phyloP scores from a whole-genome alignment of 2,797 vertebrate species.

The Dipus sagitta region DNA sequence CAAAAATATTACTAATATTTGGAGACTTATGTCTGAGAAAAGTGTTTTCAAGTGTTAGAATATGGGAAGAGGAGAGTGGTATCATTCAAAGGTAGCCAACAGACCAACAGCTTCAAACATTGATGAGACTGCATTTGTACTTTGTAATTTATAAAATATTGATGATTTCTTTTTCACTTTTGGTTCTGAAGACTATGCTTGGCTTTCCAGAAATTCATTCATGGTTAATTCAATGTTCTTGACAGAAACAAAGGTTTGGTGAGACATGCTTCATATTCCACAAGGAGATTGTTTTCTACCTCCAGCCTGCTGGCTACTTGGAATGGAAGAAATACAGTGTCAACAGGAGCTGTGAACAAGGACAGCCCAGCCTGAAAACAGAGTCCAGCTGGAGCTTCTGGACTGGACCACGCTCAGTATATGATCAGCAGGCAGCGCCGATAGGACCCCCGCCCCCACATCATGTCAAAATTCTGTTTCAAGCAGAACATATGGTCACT shows the following conservation, averaged over 20 bases:
- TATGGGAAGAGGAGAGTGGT: neutral
- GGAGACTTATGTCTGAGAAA: conserved; percentile 29
- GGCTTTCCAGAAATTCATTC: conserved; percentile 41
- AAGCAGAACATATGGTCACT: neutral
- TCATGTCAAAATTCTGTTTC: conserved; percentile 21
- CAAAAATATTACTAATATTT: conserved; percentile 53
- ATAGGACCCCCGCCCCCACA: neutral
- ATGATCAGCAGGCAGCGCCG: neutral
- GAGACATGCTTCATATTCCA: conserved; percentile 39
- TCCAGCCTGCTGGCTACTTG: conserved; percentile 42
- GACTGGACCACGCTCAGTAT: neutral
- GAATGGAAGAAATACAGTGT: conserved; percentile 32
- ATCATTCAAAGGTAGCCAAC: neutral
- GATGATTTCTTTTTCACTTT: conserved; percentile 31
- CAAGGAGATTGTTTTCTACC: conserved; percentile 49
- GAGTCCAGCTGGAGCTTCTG: neutral
- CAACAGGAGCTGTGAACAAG: neutral
- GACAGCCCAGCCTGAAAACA: neutral
- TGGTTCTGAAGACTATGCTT: conserved; percentile 48
- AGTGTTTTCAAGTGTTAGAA: conserved; percentile 26
- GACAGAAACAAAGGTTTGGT: conserved; percentile 22
- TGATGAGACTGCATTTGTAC: neutral
- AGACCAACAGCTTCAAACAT: conserved; percentile 38
- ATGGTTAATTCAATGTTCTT: conserved; percentile 47
- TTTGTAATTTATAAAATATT: neutral